A percentile compares a stretch with the other conserved stretches of the same genome.
Conservation (phyloP, 2,113 vertebrate genomes). For the Heliornis fulica region DNA sequence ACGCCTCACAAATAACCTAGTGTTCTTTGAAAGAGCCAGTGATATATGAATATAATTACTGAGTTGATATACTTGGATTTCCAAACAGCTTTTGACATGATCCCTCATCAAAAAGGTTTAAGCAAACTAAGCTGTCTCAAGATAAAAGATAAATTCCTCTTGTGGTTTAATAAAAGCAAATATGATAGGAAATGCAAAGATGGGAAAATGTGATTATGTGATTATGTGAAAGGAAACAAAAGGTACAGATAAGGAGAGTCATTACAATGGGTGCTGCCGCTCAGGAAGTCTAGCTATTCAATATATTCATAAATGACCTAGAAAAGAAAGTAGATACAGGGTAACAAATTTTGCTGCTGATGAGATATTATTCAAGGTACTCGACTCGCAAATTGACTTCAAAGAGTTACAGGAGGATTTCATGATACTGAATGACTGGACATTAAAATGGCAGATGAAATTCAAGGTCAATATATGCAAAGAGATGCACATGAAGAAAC, state of each 20-base stretch:
- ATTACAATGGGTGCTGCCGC: background rate
- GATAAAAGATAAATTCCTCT: background rate
- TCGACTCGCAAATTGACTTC: background rate
- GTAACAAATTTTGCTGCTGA: background rate
- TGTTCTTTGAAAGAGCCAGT: background rate
- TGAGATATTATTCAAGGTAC: background rate
- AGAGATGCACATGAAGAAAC: conserved; percentile 49
- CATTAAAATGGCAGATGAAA: conserved; percentile 42
- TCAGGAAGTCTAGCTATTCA: background rate
- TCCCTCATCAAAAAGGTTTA: conserved; percentile 27
- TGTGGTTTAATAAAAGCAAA: background rate
- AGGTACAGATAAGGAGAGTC: background rate
- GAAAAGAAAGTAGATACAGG: conserved; percentile 3
- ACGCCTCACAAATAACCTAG: background rate
- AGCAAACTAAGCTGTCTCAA: background rate
- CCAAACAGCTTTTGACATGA: conserved; percentile 12
- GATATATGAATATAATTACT: background rate
- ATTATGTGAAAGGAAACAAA: background rate
- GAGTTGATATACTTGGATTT: background rate
- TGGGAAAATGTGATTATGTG: background rate
- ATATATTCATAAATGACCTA: conserved; percentile 27
- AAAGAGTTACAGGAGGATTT: background rate
- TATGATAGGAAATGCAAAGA: conserved; percentile 1
- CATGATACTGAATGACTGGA: conserved; percentile 14
- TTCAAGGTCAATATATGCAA: conserved; percentile 65